Percentiles rank a stretch among this genome's conserved stretches.
These are phyloP conservation scores for Sarcophaga bullata DNA, from an alignment of 1,140 invertebrate genomes.

Conservation along the genomic window DNA sequence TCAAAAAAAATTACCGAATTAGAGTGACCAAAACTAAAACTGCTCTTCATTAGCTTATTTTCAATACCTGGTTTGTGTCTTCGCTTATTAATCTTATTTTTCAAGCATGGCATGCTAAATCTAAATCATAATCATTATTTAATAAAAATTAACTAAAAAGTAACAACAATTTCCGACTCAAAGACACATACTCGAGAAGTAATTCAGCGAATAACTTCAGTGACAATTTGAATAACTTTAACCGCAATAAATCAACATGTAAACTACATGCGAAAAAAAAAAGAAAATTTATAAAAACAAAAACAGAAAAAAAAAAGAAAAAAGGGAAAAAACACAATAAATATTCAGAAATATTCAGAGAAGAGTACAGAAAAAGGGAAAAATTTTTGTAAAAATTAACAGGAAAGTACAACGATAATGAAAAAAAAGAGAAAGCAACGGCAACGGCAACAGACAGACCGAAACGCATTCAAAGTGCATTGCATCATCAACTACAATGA, in stretches of 20 bases:
- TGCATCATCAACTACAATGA: constrained; percentile 39
- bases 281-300: not conserved
- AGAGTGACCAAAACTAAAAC: too few relatives aligned
- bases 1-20: too few relatives aligned
- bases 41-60: too few relatives aligned
- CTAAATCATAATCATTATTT: not conserved
- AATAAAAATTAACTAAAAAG: constrained; percentile 16
- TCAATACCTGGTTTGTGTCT: too few relatives aligned
- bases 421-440: not conserved
- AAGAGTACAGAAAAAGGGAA: not conserved
- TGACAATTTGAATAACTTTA: constrained; percentile 21
- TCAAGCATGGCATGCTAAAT: too few relatives aligned
- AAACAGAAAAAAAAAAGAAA: not conserved
- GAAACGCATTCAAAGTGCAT: constrained; percentile 11
- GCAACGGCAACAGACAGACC: not conserved
- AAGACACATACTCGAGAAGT: not conserved
- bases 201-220: not conserved
- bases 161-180: constrained; percentile 7
- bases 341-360: not conserved
- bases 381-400: not conserved
- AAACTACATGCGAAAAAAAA: not conserved
- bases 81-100: too few relatives aligned
- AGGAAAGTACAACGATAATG: constrained; percentile 1
- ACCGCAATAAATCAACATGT: constrained; percentile 23
- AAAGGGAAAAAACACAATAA: not conserved